Evolutionary conservation across 2,888 invertebrate species (phyloP), one percentile per base, ranked within the genome.

Genomic region (Drosophila yooni): DNA sequence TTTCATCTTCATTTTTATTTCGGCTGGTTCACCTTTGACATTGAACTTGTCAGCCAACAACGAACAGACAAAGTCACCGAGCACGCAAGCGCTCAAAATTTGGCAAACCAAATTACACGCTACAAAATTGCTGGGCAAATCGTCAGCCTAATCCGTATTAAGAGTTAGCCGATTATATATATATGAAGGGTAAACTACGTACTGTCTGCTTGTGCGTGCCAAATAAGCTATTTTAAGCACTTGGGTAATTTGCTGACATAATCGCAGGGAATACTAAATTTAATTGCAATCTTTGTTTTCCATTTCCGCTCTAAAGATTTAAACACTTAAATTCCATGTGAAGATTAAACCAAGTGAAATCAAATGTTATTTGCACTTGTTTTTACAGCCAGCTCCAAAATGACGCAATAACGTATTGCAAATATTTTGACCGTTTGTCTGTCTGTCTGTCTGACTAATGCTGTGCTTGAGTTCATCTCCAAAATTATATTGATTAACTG

Each of bases 21-120:
- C 34, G 25, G 27, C 38, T 54, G 66, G 38, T 57, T 87, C 72
- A 82, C 80, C 89, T 89, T 88, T 86, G 88, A 82, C 86, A 88
- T 86, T 86, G 86, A 86, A 80, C 89, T 89, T 86, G 89, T 84
- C 84, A 74, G 72, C 46, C 31, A 51, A 21, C 31, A 50, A 65
- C 46, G 31, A 60, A 33, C 15, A 33, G 21, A 8, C 31, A 58
- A 46, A 64, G 60, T 27, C 52, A 51, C 43, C 46, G 70, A 71
- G 38, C 79, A 72, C 50, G 48, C 65, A 58, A 60, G 54, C 68
- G 25, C 31, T 50, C 46, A 13, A 65, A 71, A 66, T 67, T 67
- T 48, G 73, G 46, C 71, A 25, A 60, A 46, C 69, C 34, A 59
- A 46, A 53, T 64, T 40, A 59, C 58, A 79, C 36, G 29, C 74